These are phyloP conservation scores for Anastrepha obliqua DNA, from an alignment of 1,140 invertebrate genomes.

Conservation along the genomic window DNA sequence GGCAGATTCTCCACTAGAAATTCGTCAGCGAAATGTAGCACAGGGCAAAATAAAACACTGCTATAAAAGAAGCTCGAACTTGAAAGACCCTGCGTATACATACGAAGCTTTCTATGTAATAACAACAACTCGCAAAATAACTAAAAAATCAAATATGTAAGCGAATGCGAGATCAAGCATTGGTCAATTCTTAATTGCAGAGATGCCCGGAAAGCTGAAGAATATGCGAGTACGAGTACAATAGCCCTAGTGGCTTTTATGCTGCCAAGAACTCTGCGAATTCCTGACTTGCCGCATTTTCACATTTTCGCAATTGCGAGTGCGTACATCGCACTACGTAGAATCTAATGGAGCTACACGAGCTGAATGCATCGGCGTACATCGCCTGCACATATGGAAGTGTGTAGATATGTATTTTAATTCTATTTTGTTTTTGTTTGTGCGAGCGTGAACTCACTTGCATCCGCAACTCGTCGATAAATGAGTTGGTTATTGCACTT, in stretches of 20 bases:
- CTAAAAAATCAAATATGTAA: not conserved
- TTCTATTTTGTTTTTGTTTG: conserved; percentile 1
- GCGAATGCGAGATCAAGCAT: conserved; percentile 40
- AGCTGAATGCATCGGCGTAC: not conserved
- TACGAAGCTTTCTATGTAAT: no score
- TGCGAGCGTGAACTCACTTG: not conserved
- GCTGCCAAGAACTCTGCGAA: not conserved
- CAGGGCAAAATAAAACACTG: no score
- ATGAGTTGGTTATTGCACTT: conserved; percentile 52
- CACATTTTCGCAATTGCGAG: conserved; percentile 36
- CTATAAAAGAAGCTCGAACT: no score
- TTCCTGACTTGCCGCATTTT: not conserved
- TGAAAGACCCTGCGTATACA: no score
- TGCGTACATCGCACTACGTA: conserved; percentile 8
- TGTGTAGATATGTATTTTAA: not conserved
- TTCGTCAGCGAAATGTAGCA: no score
- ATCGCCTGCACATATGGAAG: not conserved
- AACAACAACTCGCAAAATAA: no score
- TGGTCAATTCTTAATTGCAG: conserved; percentile 48
- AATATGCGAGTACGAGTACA: not conserved
- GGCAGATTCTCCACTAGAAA: no score
- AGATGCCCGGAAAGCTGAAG: not conserved
- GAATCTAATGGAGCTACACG: conserved; percentile 35
- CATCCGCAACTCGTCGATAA: conserved; percentile 34
- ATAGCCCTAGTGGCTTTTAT: not conserved